phyloP scores from a whole-genome alignment of 2,797 vertebrate genomes.

The Labeo calbasu region DNA sequence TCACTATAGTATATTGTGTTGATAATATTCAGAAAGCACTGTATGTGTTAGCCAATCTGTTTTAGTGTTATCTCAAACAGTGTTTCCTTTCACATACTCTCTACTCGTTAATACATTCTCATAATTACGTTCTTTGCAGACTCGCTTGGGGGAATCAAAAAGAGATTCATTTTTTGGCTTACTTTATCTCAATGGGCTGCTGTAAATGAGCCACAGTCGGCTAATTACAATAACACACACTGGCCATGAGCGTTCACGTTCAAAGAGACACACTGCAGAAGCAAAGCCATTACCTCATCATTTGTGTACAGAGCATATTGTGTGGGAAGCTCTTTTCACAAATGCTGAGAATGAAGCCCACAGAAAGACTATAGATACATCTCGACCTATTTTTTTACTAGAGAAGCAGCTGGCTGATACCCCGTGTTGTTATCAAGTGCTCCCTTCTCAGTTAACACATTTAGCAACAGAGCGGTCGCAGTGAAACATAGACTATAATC shows the following conservation, averaged over 20 bases:
- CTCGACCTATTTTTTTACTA: conserved; percentile 31
- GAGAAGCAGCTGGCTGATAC: conserved; percentile 7
- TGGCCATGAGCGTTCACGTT: conserved; percentile 13
- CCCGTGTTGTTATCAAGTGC: conserved; percentile 30
- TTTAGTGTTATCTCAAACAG: conserved; percentile 28
- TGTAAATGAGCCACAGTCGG: conserved; percentile 37
- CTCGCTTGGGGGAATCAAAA: conserved; percentile 42
- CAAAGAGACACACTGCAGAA: conserved; percentile 17
- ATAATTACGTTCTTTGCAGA: conserved; percentile 39
- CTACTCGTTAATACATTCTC: conserved; percentile 30
- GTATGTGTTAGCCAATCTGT: conserved; percentile 1
- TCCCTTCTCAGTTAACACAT: conserved; percentile 18
- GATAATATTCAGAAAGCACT: conserved; percentile 29
- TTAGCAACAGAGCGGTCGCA: not conserved
- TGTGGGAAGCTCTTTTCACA: conserved; percentile 64
- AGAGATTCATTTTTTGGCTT: conserved; percentile 29
- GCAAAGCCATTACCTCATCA: conserved; percentile 30
- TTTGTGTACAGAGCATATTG: conserved; percentile 65
- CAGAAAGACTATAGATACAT: conserved; percentile 42
- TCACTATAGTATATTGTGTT: not conserved
- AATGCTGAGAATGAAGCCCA: conserved; percentile 55
- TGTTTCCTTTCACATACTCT: conserved; percentile 10
- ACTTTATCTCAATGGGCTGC: conserved; percentile 41
- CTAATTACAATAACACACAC: conserved; percentile 42
- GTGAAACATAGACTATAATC: conserved; percentile 13